These are phyloP conservation scores for Drosophila mimetica DNA, from an alignment of 2,888 invertebrate genomes.

Conservation along the genomic window DNA sequence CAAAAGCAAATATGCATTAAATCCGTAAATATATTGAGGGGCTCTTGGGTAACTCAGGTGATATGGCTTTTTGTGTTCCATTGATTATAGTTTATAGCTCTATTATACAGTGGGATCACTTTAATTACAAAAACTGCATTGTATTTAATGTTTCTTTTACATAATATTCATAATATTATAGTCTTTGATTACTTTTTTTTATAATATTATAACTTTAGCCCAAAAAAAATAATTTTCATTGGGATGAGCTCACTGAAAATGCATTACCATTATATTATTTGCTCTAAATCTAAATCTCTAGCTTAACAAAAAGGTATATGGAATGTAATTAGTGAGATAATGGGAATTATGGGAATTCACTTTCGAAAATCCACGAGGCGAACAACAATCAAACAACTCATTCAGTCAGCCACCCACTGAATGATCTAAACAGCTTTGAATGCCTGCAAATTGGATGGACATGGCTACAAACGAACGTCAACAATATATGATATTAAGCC, in stretches of 20 bases:
- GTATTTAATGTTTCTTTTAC: not conserved
- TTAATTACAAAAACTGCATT: not conserved
- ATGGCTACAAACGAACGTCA: conserved; percentile 30
- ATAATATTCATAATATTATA: no score
- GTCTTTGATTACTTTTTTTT: no score
- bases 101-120: not conserved
- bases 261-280: not conserved
- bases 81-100: no score
- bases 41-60: conserved; percentile 2
- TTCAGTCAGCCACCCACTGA: conserved; percentile 5
- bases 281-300: not conserved
- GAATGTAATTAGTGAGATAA: conserved; percentile 6
- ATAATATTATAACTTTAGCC: no score
- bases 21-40: not conserved
- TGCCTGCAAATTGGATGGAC: conserved; percentile 55
- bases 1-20: not conserved
- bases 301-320: no score
- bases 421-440: conserved; percentile 25
- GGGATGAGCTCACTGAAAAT: not conserved
- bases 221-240: no score
- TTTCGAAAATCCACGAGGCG: not conserved
- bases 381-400: conserved; percentile 1
- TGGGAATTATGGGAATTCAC: not conserved
- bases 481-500: not conserved
- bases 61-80: not conserved